Evolutionary conservation across 2,113 vertebrate species (phyloP).

Genomic region (Meriones unguiculatus): DNA sequence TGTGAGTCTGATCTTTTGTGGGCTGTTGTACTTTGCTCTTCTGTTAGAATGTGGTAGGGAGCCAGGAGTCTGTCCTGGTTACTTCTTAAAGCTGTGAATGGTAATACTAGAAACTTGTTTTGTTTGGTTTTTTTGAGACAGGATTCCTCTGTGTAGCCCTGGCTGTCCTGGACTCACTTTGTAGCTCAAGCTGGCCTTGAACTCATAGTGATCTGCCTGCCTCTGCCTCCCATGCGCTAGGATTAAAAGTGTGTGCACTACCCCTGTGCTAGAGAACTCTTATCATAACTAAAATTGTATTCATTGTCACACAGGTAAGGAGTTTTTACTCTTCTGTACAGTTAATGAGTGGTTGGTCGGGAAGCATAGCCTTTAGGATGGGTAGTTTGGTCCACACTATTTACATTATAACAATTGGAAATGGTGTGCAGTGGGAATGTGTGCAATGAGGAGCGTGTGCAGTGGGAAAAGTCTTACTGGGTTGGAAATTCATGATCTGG

Average conservation of each 20-base stretch:
- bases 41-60: slow-evolving; percentile 38
- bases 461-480: slow-evolving; percentile 17
- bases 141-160: not conserved
- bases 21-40: slow-evolving; percentile 54
- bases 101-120: slow-evolving; percentile 51
- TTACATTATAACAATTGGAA: not conserved
- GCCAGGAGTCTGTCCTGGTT: slow-evolving; percentile 20
- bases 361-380: slow-evolving; percentile 40
- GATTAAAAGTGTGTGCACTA: not conserved
- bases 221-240: not conserved
- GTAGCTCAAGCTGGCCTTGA: not conserved
- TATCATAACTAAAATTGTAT: slow-evolving; percentile 42
- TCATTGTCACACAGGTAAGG: slow-evolving; percentile 31
- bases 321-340: slow-evolving; percentile 39
- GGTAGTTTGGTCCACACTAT: slow-evolving; percentile 3
- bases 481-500: slow-evolving; percentile 56
- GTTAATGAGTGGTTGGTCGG: slow-evolving; percentile 40
- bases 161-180: not conserved
- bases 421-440: slow-evolving; percentile 12
- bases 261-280: not conserved
- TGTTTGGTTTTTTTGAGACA: not conserved
- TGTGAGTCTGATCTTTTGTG: not conserved
- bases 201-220: not conserved
- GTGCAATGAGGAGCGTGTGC: not conserved
- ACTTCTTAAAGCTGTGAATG: slow-evolving; percentile 43